Percentiles rank a stretch among this genome's conserved stretches.
Evolutionary conservation across 2,113 vertebrate species (phyloP).

Genomic region (Zapus hudsonius): DNA sequence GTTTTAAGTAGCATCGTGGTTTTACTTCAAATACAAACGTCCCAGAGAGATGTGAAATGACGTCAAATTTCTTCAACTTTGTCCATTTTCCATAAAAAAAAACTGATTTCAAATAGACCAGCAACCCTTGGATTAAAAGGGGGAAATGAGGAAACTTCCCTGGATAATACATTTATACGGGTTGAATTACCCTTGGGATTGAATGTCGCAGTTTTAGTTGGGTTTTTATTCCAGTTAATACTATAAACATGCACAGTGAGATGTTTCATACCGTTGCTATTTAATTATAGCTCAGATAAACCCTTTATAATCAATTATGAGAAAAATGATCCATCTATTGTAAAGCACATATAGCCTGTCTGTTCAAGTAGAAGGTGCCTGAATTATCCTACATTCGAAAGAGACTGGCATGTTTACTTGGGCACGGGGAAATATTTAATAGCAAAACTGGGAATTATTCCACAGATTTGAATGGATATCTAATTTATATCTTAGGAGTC

Average conservation of each 20-base stretch:
- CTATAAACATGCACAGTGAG: constrained; percentile 18
- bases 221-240: constrained; percentile 48
- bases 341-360: constrained; percentile 36
- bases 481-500: constrained; percentile 70
- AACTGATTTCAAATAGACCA: constrained; percentile 29
- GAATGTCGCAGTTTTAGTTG: constrained; percentile 34
- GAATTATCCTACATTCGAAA: constrained; percentile 57
- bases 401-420: constrained; percentile 61
- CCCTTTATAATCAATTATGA: constrained; percentile 63
- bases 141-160: background rate
- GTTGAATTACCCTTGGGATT: constrained; percentile 47
- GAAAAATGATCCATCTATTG: constrained; percentile 42
- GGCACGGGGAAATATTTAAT: constrained; percentile 64
- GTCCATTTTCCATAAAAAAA: background rate
- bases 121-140: constrained; percentile 11
- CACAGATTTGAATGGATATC: constrained; percentile 76
- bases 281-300: constrained; percentile 65
- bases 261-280: constrained; percentile 65
- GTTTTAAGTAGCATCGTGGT: constrained; percentile 23
- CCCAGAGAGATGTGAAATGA: constrained; percentile 28
- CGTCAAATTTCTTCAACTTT: constrained; percentile 12
- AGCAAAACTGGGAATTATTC: constrained; percentile 73
- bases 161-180: background rate
- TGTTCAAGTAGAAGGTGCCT: constrained; percentile 56
- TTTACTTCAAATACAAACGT: constrained; percentile 25